Evolutionary conservation across 2,797 vertebrate genomes (phyloP), one percentile per base, ranked within the genome.

Genomic region (Pygocentrus nattereri): DNA sequence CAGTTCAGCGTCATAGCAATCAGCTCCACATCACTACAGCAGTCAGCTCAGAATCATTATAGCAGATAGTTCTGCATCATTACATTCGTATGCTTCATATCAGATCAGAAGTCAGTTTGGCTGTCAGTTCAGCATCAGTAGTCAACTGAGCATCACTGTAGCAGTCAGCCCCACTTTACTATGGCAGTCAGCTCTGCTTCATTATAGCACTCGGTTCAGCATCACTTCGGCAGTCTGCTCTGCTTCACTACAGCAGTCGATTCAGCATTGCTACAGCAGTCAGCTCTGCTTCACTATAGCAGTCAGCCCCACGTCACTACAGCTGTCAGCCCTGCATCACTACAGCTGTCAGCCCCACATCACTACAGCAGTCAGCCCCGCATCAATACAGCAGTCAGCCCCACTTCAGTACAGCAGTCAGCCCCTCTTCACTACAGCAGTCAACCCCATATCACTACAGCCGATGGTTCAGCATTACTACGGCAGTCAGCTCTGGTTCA

Each of bases 1-100:
- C 56, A 58, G n/a, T 58, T 58, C 56, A 58, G 97, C 76, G 99
- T 99, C 97, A 99, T 98, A 0, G 97, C 97, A 0, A 97, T 99
- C 56, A 95, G 97, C 34, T 34, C 6, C 34, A 34, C 56, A 58
- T 58, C n/a, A 58, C 56, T 58, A 58, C 23, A 23, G 56, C 56
- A 1, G n/a, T 1, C 11, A 25, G n/a, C 10, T 11, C n/a, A 58
- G 56, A 5, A 11, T 23, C n/a, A 2, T 34, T 34, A 6, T 34
- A 34, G 2, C 34, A 34, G 23, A n/a, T 58, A 58, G 19, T 7
- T 7, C 52, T n/a, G 52, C 52, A n/a, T 19, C 16, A 52, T 4
- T 19, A 3, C 4, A 52, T 3, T 16, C 13, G 47, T 11, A 47
- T 2, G 47, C 12, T 50, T 10, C 4, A 10, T 10, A 50, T 50